Base-by-base conservation (phyloP, 2,888 invertebrate species). In the Tanytarsus gracilentus region DNA sequence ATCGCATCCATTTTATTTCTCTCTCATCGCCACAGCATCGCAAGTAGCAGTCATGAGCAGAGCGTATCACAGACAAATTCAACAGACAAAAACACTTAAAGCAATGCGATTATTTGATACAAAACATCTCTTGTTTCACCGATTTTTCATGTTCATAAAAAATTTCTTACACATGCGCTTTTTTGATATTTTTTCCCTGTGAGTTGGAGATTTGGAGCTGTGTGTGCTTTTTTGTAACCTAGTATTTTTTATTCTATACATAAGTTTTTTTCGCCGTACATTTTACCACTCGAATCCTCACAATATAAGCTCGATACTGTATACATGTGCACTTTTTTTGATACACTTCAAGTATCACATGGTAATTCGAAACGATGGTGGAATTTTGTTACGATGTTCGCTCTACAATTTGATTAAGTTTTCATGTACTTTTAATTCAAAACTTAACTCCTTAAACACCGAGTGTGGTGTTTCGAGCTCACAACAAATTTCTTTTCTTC, bases 1-100 rank as follows among this genome's bases (percentile, higher is more conserved):
- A n/a, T n/a, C 11, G 18, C 44, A 44, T 44, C 44, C 44, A 44
- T 44, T 44, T 44, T 44, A 44, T 44, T 9, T 44, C 14, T 36
- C 14, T 36, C 16, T 36, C 16, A n/a, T 36, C 16, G n/a, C 14
- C 23, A 23, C 44, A 44, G 21, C 21, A 11, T 21, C 44, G 11
- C 44, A 23, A 44, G 44, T 23, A 44, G 18, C 44, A 36, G 53
- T 53, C 53, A 53, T 53, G 53, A 36, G 53, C 53, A 53, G 53
- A 36, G 29, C 23, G 49, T 25, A 21, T 27, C 55, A n/a, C n/a
- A 56, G 55, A 56, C 55, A 40, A 56, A 56, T 44, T 44, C 26
- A 27, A 26, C 55, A 56, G 55, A 56, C 55, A 40, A 56, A 56
- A 56, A 56, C 55, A 56, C 39, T 56, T 56, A 56, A 56, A 56